A percentile compares a stretch with the other conserved stretches of the same genome.
Conservation (phyloP, 2,113 vertebrate genomes). For the Turnix velox region DNA sequence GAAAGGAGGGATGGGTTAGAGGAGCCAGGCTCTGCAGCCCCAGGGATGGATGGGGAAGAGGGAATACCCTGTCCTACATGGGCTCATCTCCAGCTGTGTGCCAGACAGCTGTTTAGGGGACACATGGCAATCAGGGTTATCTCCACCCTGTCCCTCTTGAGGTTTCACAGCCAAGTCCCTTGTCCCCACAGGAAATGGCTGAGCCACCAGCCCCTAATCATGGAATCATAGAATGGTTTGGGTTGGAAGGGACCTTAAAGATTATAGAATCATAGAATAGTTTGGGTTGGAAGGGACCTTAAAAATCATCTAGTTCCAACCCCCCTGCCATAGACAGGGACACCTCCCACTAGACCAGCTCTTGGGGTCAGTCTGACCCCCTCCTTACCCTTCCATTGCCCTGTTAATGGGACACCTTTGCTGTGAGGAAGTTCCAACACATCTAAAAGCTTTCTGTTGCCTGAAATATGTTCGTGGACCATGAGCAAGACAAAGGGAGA, state of each 20-base stretch:
- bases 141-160: background rate
- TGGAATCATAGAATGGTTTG: too few species aligned
- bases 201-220: background rate
- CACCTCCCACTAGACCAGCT: too few species aligned
- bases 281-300: too few species aligned
- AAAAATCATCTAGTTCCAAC: too few species aligned
- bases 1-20: background rate
- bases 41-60: background rate
- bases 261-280: too few species aligned
- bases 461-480: background rate
- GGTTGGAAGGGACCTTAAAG: too few species aligned
- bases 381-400: background rate
- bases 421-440: background rate
- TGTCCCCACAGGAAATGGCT: background rate
- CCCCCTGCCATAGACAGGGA: too few species aligned
- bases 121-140: background rate
- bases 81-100: background rate
- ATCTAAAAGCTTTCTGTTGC: background rate
- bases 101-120: background rate
- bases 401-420: background rate
- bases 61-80: background rate
- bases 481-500: background rate
- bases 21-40: background rate
- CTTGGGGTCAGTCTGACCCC: slow-evolving; percentile 3
- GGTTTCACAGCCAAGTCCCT: background rate